phyloP scores from a whole-genome alignment of 2,113 vertebrate species.

The Tyto alba region DNA sequence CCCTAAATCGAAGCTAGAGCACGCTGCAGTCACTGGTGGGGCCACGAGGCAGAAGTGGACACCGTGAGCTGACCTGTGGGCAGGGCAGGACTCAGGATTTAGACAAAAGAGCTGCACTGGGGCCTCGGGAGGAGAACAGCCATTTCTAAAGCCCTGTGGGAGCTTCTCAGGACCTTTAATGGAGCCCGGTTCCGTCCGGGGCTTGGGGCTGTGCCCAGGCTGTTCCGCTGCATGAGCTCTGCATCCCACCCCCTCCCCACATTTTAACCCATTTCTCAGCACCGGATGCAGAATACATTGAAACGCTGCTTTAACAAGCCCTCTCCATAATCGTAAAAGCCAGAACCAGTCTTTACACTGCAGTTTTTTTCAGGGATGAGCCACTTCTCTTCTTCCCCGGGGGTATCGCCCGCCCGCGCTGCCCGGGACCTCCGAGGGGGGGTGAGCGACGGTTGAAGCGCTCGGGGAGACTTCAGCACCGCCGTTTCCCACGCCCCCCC shows the following conservation, averaged over 20 bases:
- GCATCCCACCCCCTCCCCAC: not conserved
- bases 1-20: not conserved
- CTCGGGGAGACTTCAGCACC: not conserved
- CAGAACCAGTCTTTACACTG: not conserved
- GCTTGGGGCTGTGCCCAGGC: not conserved
- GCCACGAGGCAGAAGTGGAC: not conserved
- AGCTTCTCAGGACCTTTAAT: not conserved
- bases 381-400: not conserved
- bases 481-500: not conserved
- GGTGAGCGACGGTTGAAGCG: accelerated
- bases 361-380: not conserved
- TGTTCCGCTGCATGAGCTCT: not conserved
- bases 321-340: not conserved
- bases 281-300: accelerated
- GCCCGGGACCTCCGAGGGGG: not conserved
- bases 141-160: not conserved
- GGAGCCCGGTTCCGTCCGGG: not conserved
- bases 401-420: accelerated
- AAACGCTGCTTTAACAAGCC: not conserved
- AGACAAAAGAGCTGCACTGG: not conserved
- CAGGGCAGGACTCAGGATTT: not conserved
- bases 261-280: not conserved
- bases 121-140: not conserved
- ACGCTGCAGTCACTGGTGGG: not conserved
- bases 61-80: not conserved